Evolutionary conservation across 2,797 vertebrate species (phyloP).

Genomic region (Sebastes iracundus): DNA sequence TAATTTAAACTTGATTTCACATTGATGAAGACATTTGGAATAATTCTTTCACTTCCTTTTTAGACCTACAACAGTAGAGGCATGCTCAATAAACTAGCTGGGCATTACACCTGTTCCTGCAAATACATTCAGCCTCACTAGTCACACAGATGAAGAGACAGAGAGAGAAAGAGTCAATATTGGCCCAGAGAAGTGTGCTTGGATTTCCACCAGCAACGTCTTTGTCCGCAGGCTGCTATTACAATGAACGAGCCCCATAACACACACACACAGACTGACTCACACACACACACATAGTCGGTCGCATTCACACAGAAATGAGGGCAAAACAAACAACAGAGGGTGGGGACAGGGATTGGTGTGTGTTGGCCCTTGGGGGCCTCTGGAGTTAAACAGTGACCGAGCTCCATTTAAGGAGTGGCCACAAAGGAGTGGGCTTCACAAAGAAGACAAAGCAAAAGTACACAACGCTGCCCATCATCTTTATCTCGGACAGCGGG

Average conservation of each 20-base stretch:
- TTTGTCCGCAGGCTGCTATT: constrained; percentile 61
- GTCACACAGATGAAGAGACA: constrained; percentile 9
- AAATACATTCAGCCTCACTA: constrained; percentile 10
- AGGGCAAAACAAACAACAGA: constrained; percentile 81
- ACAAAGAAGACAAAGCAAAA: constrained; percentile 58
- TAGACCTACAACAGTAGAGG: neutral
- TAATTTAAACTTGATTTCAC: neutral
- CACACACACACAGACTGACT: constrained; percentile 10
- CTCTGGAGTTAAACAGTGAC: constrained; percentile 68
- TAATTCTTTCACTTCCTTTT: neutral
- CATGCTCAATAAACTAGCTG: neutral
- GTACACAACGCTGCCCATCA: constrained; percentile 31
- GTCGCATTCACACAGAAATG: constrained; percentile 69
- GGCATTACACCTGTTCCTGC: constrained; percentile 36
- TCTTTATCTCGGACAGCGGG: neutral
- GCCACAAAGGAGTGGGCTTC: constrained; percentile 67
- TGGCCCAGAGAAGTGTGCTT: constrained; percentile 58
- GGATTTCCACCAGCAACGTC: constrained; percentile 63
- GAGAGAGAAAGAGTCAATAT: constrained; percentile 59
- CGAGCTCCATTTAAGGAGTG: constrained; percentile 68
- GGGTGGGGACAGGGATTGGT: constrained; percentile 64
- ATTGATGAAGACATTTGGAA: neutral
- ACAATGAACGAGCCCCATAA: constrained; percentile 53
- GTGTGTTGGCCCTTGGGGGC: constrained; percentile 70
- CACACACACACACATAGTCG: constrained; percentile 35